A percentile compares a stretch with the other conserved stretches of the same genome.
Evolutionary conservation across 2,888 invertebrate species (phyloP).

Genomic region (Troides oblongomaculatus): DNA sequence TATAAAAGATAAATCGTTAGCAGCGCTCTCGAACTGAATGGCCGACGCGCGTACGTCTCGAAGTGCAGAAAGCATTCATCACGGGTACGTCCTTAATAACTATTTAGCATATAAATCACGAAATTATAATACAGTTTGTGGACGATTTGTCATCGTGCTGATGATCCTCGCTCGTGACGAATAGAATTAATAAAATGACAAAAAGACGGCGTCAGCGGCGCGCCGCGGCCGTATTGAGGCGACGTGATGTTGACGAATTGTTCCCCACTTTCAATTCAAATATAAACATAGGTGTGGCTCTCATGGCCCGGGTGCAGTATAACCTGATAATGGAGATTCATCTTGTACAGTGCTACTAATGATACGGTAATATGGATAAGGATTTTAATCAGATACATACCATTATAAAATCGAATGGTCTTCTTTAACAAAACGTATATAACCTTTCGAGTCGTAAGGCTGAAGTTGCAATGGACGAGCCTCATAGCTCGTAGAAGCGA

Average conservation of each 20-base stretch:
- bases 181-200: slow-evolving; percentile 61
- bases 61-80: too few species aligned
- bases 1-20: too few species aligned
- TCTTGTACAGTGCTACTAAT: too few species aligned
- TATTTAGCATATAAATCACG: slow-evolving; percentile 50
- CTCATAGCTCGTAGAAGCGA: not conserved
- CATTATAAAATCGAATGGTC: too few species aligned
- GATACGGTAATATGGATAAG: too few species aligned
- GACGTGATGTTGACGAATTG: slow-evolving; percentile 56
- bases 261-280: slow-evolving; percentile 51
- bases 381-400: too few species aligned
- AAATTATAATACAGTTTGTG: slow-evolving; percentile 39
- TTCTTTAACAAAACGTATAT: too few species aligned
- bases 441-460: not conserved
- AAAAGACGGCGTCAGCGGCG: slow-evolving; percentile 43
- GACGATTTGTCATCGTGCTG: slow-evolving; percentile 49
- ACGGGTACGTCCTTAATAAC: slow-evolving; percentile 18
- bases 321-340: slow-evolving; percentile 7
- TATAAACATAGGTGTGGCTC: slow-evolving; percentile 51
- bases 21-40: too few species aligned
- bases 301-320: slow-evolving; percentile 44
- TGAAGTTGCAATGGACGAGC: not conserved
- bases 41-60: too few species aligned
- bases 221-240: slow-evolving; percentile 41
- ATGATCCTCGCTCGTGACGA: slow-evolving; percentile 42